Evolutionary conservation across 2,113 vertebrate species (phyloP), one percentile per base, ranked within the genome.

Genomic region (Gopherus flavomarginatus): DNA sequence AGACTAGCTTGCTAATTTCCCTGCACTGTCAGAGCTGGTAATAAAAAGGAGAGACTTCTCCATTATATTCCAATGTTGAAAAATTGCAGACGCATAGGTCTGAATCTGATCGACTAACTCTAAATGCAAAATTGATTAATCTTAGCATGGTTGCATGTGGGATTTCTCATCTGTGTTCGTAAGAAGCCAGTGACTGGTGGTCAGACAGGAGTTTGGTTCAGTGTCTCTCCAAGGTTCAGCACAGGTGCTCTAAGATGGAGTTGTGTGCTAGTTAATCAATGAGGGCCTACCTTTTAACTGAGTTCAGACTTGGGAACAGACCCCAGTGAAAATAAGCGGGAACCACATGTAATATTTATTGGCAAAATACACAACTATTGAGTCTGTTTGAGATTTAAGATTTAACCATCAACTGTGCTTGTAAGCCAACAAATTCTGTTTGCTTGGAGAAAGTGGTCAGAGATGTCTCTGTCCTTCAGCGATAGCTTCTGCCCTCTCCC

Each of bases 41-140:
- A 1, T 49, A 42, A 24, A 91, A 75, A 44, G 17, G 80, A 85
- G 81, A 31, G 21, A 42, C 65, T 79, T 11, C 24, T 14, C 9
- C 24, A 26, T 27, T 78, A 13, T 14, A 22, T 78, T 78, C 4
- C 2, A n/a, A 0, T 0, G 4, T 24, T 24, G 62, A 85, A 16
- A 62, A 62, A 81, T 17, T 94, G 62, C 38, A 42, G 52, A 49
- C 4, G 7, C 84, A 77, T 19, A 0, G 8, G 19, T 79, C 38
- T 11, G n/a, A 75, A 44, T 26, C 72, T 77, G 72, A 12, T 38
- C 22, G 11, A 42, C 21, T 44, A 5, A 38, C 3, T 5, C 21
- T 75, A 77, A 44, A 44, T 22, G 13, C 7, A 16, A 11, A 44
- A 77, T 11, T 77, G 42, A 27, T 13, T 78, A n/a, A 29, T 11